A percentile compares a stretch with the other conserved stretches of the same genome.
phyloP scores from a whole-genome alignment of 2,797 vertebrate species.

The Coccyzus lansbergi region DNA sequence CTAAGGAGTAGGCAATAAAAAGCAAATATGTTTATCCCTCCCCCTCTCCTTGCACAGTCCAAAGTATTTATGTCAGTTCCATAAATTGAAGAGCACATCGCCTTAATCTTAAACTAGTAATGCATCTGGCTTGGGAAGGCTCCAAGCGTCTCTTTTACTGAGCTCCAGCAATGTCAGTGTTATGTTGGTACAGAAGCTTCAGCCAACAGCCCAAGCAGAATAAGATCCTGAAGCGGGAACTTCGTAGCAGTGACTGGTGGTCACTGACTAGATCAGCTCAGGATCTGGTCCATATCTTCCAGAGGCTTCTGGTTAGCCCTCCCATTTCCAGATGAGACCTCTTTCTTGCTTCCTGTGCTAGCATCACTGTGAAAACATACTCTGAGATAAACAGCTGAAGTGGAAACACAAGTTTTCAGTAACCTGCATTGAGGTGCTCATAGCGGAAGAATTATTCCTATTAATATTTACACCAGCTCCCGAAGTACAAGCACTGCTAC shows the following conservation, averaged over 20 bases:
- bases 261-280: neutral
- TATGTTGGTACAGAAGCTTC: neutral
- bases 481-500: neutral
- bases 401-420: neutral
- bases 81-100: neutral
- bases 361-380: neutral
- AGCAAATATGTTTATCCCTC: neutral
- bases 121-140: neutral
- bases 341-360: neutral
- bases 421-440: neutral
- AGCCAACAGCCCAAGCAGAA: neutral
- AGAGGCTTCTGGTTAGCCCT: neutral
- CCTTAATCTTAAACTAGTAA: neutral
- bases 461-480: neutral
- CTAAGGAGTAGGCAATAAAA: neutral
- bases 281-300: neutral
- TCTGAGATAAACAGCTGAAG: neutral
- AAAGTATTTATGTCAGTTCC: neutral
- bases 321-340: neutral
- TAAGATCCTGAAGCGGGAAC: neutral
- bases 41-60: neutral
- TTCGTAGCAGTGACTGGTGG: neutral
- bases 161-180: neutral
- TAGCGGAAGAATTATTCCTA: neutral
- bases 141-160: neutral